A percentile compares a stretch with the other conserved stretches of the same genome.
phyloP scores from a whole-genome alignment of 2,888 invertebrate species.

The Mythimna albipuncta region DNA sequence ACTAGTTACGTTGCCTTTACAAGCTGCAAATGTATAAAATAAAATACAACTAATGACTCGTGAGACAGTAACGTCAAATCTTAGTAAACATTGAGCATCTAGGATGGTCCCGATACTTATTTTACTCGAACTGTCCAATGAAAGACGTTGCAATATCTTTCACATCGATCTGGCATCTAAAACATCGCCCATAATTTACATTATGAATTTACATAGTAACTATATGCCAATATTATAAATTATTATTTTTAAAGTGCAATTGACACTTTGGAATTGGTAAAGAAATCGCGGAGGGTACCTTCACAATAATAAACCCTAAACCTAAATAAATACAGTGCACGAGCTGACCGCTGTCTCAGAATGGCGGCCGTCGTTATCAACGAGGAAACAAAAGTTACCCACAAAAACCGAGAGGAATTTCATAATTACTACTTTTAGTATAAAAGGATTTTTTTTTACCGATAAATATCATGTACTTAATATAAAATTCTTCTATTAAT shows the following conservation, averaged over 20 bases:
- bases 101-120: conserved; percentile 59
- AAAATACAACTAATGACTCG: conserved; percentile 59
- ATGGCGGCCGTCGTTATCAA: conserved; percentile 58
- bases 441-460: conserved; percentile 26
- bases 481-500: conserved; percentile 54
- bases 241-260: conserved; percentile 58
- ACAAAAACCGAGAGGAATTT: conserved; percentile 51
- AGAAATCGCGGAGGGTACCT: conserved; percentile 67
- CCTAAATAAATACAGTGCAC: conserved; percentile 69
- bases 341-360: conserved; percentile 55
- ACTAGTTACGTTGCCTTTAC: conserved; percentile 49
- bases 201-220: conserved; percentile 54
- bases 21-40: conserved; percentile 60
- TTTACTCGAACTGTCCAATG: conserved; percentile 48
- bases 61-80: conserved; percentile 50
- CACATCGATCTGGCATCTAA: conserved; percentile 36
- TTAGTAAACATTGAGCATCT: conserved; percentile 61
- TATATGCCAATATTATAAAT: conserved; percentile 53
- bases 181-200: conserved; percentile 42
- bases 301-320: conserved; percentile 65
- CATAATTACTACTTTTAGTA: conserved; percentile 43
- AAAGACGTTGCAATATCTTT: conserved; percentile 46
- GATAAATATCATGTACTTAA: conserved; percentile 45
- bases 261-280: conserved; percentile 59
- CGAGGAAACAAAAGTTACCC: conserved; percentile 61